phyloP scores from a whole-genome alignment of 2,113 vertebrate species.

The Lasiurus borealis region DNA sequence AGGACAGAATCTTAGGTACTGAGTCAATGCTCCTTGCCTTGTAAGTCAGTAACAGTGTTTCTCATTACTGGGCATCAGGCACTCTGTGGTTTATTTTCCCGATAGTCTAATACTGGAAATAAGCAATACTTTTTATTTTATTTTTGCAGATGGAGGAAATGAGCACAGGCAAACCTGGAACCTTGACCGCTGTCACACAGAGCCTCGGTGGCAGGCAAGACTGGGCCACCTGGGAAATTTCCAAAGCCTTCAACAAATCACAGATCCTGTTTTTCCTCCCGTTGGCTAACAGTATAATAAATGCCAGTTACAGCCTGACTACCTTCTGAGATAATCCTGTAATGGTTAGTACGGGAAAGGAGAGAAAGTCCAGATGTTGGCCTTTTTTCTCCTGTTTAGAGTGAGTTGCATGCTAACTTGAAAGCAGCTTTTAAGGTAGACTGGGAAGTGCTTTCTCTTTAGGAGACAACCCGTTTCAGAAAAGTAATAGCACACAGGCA shows the following conservation, averaged over 20 bases:
- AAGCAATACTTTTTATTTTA: not conserved
- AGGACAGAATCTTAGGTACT: not conserved
- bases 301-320: not conserved
- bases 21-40: not conserved
- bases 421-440: not conserved
- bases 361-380: not conserved
- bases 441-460: not conserved
- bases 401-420: not conserved
- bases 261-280: not conserved
- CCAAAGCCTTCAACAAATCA: not conserved
- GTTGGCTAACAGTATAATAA: not conserved
- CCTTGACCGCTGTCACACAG: not conserved
- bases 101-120: not conserved
- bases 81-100: not conserved
- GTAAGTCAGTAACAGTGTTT: not conserved
- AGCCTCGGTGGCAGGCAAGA: not conserved
- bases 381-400: not conserved
- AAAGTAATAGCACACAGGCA: not conserved
- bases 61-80: not conserved
- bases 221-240: slow-evolving; percentile 1
- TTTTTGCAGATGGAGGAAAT: slow-evolving; percentile 1
- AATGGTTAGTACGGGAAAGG: not conserved
- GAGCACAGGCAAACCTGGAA: not conserved
- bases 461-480: accelerated
- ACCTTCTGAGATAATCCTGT: slow-evolving; percentile 4